Base-by-base conservation (phyloP, 92 coral and sea anemone species). In the Metridium senile region DNA sequence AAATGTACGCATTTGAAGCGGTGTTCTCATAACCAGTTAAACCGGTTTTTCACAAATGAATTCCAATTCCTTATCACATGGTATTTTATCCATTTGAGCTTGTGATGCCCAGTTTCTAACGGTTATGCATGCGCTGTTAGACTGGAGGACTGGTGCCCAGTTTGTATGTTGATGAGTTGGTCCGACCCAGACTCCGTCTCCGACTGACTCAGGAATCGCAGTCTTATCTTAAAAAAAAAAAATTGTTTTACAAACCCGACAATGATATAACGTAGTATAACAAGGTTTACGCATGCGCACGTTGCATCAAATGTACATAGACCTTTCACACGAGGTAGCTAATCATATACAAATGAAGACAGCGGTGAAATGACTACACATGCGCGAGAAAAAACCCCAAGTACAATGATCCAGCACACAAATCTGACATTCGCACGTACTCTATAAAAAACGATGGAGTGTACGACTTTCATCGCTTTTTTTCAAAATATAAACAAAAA, bases 61-160 rank as follows among this genome's bases (percentile, higher is more conserved):
- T 26, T 31, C 16, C 70, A 65, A 6, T 18, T 10, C 39, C 22
- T 23, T 13, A 43, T 65, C 21, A 19, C 70, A 65, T 65, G 70
- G 70, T 65, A 65, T 43, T 65, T 65, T 11, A 29, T 65, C 70
- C 70, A 33, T 29, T 17, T 28, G 1, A 65, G 13, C 8, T 4
- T 27, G n/a, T 11, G 45, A 17, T 23, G 43, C 70, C 70, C 35
- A 65, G 46, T 10, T 21, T 27, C 70, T 31, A 13, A 21, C 70
- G 34, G 70, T 2, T 19, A 65, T 16, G 43, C 70, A 65, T 20
- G 18, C n/a, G 16, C 43, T 65, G 16, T 65, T 65, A 7, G 70
- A 43, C 34, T 65, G 70, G 28, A 43, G n/a, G 20, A 65, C 70
- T 65, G 70, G 70, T 28, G 70, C 70, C 70, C 32, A 11, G 47